Evolutionary conservation across 1,140 invertebrate species (phyloP), one percentile per base, ranked within the genome.

Genomic region (Drosophila nikananu): DNA sequence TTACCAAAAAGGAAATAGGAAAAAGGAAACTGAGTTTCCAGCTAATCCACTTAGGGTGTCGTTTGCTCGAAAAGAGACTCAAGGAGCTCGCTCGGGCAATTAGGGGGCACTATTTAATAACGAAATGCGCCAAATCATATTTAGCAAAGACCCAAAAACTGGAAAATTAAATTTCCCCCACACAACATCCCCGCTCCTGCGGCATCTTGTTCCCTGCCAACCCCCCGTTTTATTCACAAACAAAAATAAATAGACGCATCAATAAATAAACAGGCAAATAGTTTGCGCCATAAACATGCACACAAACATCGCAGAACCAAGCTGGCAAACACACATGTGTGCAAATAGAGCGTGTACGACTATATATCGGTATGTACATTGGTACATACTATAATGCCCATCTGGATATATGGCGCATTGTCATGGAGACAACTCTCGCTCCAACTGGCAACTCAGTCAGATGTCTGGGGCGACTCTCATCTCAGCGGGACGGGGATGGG

Each of bases 221-320:
- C n/a, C 21, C 27, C 3, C 25, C 35, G 23, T 51, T 52, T 44
- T 64, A 42, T 57, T 57, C 41, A 44, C 44, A 71, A 57, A 75
- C 55, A 57, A 78, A 74, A 75, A 81, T 74, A 86, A 81, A 78
- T 78, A 63, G 66, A 86, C 68, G 57, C 75, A 67, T 86, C 86
- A 77, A 80, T 80, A 87, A 89, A 89, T 73, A 80, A 83, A 60
- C 80, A 80, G 67, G 66, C 67, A 87, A 87, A 83, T 89, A 80
- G 83, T 86, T 86, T 82, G 83, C 71, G 70, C 75, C 77, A 86
- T 86, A 82, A 86, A 79, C 78, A 79, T 66, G 64, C 58, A 61
- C 52, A 67, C 64, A 63, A 37, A 81, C 59, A 84, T 57, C 48
- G 35, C 32, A 52, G 25, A 71, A 32, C 74, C 27, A 66, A 37